Evolutionary conservation across 2,113 vertebrate genomes (phyloP), one percentile per base, ranked within the genome.

Genomic region (Nothobranchius kuhntae): DNA sequence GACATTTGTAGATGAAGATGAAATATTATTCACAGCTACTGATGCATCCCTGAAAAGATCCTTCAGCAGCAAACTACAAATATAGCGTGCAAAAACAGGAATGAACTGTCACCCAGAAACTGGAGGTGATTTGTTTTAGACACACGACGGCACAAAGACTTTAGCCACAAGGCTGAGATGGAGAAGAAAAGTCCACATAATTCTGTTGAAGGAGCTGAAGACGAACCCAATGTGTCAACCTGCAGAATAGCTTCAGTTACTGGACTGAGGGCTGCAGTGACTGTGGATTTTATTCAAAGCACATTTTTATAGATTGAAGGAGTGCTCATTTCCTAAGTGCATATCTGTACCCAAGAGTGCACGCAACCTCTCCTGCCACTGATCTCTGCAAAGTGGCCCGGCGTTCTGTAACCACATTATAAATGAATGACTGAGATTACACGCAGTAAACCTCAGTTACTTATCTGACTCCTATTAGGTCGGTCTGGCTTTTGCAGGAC

Each of bases 381-480:
- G 68, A 75, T 55, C 24, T 61, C 56, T 46, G 63, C 63, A 65
- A 51, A 48, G 57, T 50, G 24, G 61, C 42, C 36, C 51, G 57
- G 74, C 67, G 79, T 74, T 82, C 69, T 56, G 61, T 73, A 69
- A 77, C 73, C 71, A 73, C 60, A 66, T 83, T 68, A 89, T 84
- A 69, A 81, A 91, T 87, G 56, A 85, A 86, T 85, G 67, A 87
- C 58, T 64, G 51, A 63, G 63, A 87, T 80, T 78, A 72, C 55
- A 78, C 78, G 69, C 65, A 68, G 67, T 11, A 58, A 52, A 26
- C 38, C 38, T 52, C 21, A 51, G 59, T 75, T 81, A 76, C 80
- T 63, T 71, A 78, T 59, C 64, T 74, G 47, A 53, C 63, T 78
- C 84, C 65, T 84, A 88, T 62, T 81, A 81, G 86, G 80, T 85